A percentile compares a stretch with the other conserved stretches of the same genome.
Evolutionary conservation across 2,113 vertebrate genomes (phyloP).

Genomic region (Erythrocebus patas): DNA sequence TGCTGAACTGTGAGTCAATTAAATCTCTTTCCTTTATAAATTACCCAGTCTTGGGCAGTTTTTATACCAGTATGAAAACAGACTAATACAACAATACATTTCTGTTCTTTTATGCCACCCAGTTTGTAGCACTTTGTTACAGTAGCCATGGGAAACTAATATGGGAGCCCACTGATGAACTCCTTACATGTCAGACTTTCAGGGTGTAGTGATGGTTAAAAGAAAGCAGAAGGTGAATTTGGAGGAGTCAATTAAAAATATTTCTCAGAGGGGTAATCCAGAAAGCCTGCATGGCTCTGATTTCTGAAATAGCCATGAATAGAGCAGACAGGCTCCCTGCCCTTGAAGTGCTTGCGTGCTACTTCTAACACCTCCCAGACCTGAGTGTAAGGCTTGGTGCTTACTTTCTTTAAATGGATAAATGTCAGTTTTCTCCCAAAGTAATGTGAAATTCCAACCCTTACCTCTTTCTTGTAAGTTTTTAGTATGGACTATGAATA

Average conservation of each 20-base stretch:
- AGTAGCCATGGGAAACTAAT: neutral
- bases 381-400: neutral
- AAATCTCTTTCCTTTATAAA: too few relatives aligned
- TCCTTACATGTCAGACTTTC: neutral
- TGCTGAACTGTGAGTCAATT: too few relatives aligned
- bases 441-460: neutral
- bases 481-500: neutral
- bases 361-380: neutral
- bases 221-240: neutral
- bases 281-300: neutral
- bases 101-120: neutral
- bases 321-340: neutral
- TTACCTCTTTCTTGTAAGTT: neutral
- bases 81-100: neutral
- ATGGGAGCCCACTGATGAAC: neutral
- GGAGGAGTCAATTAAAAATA: neutral
- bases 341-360: neutral
- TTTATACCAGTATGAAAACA: too few relatives aligned
- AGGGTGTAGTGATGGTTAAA: neutral
- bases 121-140: neutral
- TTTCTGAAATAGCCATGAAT: neutral
- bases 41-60: too few relatives aligned
- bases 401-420: neutral
- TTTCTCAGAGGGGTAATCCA: neutral
- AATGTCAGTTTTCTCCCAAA: neutral